A percentile compares a stretch with the other conserved stretches of the same genome.
phyloP scores from a whole-genome alignment of 2,113 vertebrate species.

The Gallinago undulata region DNA sequence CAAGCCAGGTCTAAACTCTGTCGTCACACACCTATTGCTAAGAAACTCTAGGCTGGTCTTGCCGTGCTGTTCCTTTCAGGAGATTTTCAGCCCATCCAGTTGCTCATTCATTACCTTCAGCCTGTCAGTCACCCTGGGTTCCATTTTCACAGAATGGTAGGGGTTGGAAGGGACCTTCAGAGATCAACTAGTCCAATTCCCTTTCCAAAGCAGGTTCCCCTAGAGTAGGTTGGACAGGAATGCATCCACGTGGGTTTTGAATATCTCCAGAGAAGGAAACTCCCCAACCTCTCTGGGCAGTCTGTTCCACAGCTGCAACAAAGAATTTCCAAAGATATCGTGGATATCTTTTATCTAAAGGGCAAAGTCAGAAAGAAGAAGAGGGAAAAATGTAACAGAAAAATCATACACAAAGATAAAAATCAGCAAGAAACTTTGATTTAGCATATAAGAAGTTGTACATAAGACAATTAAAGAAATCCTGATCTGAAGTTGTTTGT shows the following conservation, averaged over 20 bases:
- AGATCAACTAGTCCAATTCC: not conserved
- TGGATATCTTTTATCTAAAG: not conserved
- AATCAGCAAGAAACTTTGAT: not conserved
- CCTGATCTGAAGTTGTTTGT: not conserved
- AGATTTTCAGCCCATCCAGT: not conserved
- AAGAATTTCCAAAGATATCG: not conserved
- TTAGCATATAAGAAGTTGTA: not conserved
- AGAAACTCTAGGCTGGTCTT: not conserved
- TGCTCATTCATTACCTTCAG: not conserved
- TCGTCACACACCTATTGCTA: rapidly evolving
- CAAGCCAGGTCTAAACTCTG: not conserved
- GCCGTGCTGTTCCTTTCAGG: not conserved
- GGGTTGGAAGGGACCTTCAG: not conserved
- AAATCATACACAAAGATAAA: not conserved
- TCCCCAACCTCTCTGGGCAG: not conserved
- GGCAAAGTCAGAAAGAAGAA: not conserved
- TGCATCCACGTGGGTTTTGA: not conserved
- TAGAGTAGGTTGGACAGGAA: not conserved
- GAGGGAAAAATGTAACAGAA: not conserved
- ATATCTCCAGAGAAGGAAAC: not conserved
- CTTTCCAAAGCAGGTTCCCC: not conserved
- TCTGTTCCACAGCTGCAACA: not conserved
- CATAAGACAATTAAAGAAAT: not conserved
- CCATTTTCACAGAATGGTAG: not conserved
- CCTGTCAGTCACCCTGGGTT: not conserved